Evolutionary conservation across 1,140 invertebrate genomes (phyloP).

Genomic region (Nebria ingens): DNA sequence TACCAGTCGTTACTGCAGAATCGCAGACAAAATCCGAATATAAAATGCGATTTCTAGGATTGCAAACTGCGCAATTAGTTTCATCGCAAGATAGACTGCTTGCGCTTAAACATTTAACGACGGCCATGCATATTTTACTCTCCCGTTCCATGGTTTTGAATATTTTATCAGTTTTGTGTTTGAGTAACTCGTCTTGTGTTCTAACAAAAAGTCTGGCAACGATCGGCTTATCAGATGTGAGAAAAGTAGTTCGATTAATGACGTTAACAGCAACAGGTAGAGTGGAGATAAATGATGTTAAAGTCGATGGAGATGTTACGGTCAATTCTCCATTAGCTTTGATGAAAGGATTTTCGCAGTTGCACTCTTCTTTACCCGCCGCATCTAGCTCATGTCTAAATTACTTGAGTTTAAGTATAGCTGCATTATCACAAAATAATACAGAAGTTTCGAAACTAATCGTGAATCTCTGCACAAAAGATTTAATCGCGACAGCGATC

Average conservation of each 20-base stretch:
- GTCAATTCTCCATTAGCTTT: constrained; percentile 1
- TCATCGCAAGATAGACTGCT: constrained; percentile 38
- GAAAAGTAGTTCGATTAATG: constrained; percentile 51
- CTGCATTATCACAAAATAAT: constrained; percentile 45
- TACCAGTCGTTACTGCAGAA: constrained; percentile 29
- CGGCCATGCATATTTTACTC: constrained; percentile 42
- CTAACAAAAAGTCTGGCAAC: constrained; percentile 42
- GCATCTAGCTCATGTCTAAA: constrained; percentile 35
- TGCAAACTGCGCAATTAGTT: constrained; percentile 39
- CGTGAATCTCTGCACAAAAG: constrained; percentile 50
- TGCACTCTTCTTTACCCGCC: constrained; percentile 24
- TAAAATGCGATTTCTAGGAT: constrained; percentile 31
- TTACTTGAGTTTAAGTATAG: constrained; percentile 44
- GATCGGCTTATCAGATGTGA: constrained; percentile 49
- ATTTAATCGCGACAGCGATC: constrained; percentile 36
- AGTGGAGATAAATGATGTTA: constrained; percentile 30
- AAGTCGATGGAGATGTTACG: constrained; percentile 1
- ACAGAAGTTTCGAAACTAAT: constrained; percentile 43
- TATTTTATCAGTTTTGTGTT: constrained; percentile 42
- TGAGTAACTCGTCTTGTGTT: constrained; percentile 39
- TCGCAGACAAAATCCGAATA: constrained; percentile 18
- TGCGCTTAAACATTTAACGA: constrained; percentile 40
- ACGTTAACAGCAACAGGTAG: constrained; percentile 46
- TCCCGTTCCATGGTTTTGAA: constrained; percentile 45
- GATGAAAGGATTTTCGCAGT: constrained; percentile 18